Percentiles rank a stretch among this genome's conserved stretches.
phyloP scores from a whole-genome alignment of 2,113 vertebrate genomes.

The Aepyceros melampus region DNA sequence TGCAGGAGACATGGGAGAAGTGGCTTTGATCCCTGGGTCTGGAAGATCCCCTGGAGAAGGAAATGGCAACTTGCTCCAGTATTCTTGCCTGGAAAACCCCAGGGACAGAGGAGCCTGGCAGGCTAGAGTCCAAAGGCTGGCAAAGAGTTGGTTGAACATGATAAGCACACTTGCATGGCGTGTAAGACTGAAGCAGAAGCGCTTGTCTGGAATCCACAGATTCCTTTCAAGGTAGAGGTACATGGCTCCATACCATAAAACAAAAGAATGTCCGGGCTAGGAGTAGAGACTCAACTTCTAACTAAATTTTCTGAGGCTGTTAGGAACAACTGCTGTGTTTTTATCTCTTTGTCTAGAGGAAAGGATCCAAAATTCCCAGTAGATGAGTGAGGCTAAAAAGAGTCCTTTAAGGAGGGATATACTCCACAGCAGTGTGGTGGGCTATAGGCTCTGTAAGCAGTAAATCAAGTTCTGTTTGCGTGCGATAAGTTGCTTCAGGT shows the following conservation, averaged over 20 bases:
- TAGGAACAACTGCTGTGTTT: background rate
- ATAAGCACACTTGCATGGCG: background rate
- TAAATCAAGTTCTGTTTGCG: background rate
- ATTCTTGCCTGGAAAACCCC: background rate
- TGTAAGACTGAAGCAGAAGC: background rate
- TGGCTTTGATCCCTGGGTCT: background rate
- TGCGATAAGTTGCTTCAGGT: background rate
- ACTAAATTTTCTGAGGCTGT: background rate
- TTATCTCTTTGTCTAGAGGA: background rate
- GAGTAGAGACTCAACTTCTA: background rate
- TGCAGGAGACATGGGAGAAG: background rate
- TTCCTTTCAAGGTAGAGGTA: background rate
- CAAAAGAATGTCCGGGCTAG: background rate
- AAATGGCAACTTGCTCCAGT: background rate
- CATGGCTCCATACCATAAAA: accelerated
- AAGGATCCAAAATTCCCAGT: background rate
- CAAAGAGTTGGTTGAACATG: background rate
- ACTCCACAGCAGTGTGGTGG: background rate
- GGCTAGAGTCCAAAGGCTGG: background rate
- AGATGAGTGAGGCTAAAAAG: background rate
- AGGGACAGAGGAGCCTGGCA: background rate
- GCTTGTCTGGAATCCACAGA: background rate
- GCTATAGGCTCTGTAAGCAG: background rate
- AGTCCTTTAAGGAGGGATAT: background rate
- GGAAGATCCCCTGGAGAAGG: background rate